These are phyloP conservation scores for Drosophila meridiana DNA, from an alignment of 2,888 invertebrate genomes.

Conservation along the genomic window DNA sequence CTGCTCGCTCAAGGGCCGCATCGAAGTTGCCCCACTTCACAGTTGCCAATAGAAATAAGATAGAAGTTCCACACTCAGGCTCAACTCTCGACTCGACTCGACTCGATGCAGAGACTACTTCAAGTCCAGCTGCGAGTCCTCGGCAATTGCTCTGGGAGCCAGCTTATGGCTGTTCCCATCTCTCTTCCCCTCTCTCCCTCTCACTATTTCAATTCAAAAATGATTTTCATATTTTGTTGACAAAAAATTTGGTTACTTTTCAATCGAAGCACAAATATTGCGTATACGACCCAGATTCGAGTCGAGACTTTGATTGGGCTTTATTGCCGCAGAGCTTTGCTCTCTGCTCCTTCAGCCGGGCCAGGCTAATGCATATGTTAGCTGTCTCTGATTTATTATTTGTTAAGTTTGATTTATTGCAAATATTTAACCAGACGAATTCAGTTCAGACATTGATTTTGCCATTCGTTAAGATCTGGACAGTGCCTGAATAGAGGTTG, in stretches of 20 bases:
- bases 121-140: neutral
- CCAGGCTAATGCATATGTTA: neutral
- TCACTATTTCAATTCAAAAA: neutral
- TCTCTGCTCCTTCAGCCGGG: neutral
- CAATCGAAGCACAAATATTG: slow-evolving; percentile 7
- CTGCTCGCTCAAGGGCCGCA: slow-evolving; percentile 1
- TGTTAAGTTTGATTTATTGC: slow-evolving; percentile 5
- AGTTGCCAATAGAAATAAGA: too few relatives aligned
- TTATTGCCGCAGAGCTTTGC: neutral
- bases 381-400: slow-evolving; percentile 1
- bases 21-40: slow-evolving; percentile 2
- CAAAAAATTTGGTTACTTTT: neutral
- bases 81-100: neutral
- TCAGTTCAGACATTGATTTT: neutral
- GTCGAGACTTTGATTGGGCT: slow-evolving; percentile 1
- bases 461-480: neutral
- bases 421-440: neutral
- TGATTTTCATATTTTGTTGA: slow-evolving; percentile 11
- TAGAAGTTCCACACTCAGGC: neutral
- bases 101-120: neutral
- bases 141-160: neutral
- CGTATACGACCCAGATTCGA: slow-evolving; percentile 4
- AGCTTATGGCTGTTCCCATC: neutral
- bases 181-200: neutral
- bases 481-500: neutral